Evolutionary conservation across 2,113 vertebrate genomes (phyloP), one percentile per base, ranked within the genome.

Genomic region (Hippocampus mohnikei): DNA sequence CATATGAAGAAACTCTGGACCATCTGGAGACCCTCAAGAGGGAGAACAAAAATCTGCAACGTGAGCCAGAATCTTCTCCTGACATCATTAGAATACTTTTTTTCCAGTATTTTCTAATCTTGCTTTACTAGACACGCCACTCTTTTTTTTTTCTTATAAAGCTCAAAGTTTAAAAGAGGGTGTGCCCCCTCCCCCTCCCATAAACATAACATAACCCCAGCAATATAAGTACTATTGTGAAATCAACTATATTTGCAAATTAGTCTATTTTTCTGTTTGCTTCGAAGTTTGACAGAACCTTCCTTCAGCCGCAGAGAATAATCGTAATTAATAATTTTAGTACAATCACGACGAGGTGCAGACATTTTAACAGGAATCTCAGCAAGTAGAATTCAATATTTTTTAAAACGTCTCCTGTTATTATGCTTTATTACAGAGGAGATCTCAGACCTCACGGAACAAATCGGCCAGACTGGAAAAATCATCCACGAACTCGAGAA

Each of bases 21-120:
- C 94, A 95, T 0, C 88, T 97, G 4, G 94, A 95, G 83, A 94
- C 93, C 0, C 60, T 94, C 69, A 95, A 94, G 85, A 84, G 95
- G 88, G 90, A 98, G 78, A 92, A 92, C 85, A 92, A 92, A 40
- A 92, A 91, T 29, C 85, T 92, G 40, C 91, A 92, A 75, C 90
- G 91, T 92, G 88, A n/a, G 85, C 63, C 60, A 46, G 61, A 42
- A 67, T 55, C 21, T 53, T 70, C 6, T 56, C 7, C 37, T 21
- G 0, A 33, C 25, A 37, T 20, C 0, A 18, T 59, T 29, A 60
- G 33, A 37, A 37, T 12, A 55, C 8, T n/a, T 5, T 6, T 1
- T 5, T 37, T 37, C 33, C 33, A 23, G 23, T n/a, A 52, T 52
- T 52, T 2, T 56, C 8, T 56, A 2, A 56, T 23, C 21, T 23